These are phyloP conservation scores for Lanistes nyassanus DNA, from an alignment of 1,140 invertebrate species.

Conservation along the genomic window DNA sequence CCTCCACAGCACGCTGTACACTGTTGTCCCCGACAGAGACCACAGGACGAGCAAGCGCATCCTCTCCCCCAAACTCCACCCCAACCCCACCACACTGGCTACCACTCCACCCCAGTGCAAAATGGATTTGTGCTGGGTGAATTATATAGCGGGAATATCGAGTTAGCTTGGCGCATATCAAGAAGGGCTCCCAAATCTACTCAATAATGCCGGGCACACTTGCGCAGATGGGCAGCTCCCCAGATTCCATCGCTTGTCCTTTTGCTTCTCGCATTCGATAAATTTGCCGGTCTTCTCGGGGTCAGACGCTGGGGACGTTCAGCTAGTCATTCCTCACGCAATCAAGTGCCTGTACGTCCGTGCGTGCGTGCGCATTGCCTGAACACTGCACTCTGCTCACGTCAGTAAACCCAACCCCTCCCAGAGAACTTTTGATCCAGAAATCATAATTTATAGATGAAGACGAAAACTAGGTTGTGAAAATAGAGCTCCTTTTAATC, in stretches of 20 bases:
- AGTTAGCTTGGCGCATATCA: slow-evolving; percentile 24
- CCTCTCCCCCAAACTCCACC: background rate
- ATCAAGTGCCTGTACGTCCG: background rate
- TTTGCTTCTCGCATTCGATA: background rate
- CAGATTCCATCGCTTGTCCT: background rate
- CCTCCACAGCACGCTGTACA: too few relatives aligned
- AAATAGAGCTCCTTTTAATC: too few relatives aligned
- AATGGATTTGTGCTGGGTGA: slow-evolving; percentile 7
- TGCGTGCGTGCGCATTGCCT: slow-evolving; percentile 8
- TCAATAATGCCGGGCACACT: slow-evolving; percentile 6
- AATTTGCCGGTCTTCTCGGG: background rate
- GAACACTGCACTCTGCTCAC: background rate
- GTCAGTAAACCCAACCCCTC: too few relatives aligned
- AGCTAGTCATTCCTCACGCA: background rate
- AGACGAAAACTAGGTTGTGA: too few relatives aligned
- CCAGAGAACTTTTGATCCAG: too few relatives aligned
- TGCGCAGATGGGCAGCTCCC: too few relatives aligned
- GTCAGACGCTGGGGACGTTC: too few relatives aligned
- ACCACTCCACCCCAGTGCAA: slow-evolving; percentile 1
- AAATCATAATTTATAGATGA: too few relatives aligned
- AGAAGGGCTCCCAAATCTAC: background rate
- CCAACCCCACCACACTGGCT: background rate
- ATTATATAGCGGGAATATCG: slow-evolving; percentile 20
- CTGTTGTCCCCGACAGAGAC: too few relatives aligned
- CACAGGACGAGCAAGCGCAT: background rate